Conservation (phyloP, 1,140 invertebrate genomes). For the Halyomorpha halys region DNA sequence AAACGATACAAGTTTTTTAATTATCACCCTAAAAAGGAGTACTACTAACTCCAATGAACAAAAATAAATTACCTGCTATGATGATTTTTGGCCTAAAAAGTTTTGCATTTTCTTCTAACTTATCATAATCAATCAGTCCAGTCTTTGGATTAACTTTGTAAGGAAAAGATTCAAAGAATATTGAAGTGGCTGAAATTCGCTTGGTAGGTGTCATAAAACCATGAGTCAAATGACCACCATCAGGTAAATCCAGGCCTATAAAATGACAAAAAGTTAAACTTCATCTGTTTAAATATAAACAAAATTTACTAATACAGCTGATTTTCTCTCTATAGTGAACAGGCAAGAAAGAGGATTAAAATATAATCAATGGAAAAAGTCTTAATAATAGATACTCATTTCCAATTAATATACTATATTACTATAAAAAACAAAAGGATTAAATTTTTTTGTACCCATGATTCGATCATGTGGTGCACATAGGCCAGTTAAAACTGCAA, state of each 20-base stretch:
- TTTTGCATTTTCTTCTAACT: conserved; percentile 65
- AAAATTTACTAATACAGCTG: no score
- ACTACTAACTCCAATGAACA: background rate
- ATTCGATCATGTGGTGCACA: conserved; percentile 87
- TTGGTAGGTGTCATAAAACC: conserved; percentile 84
- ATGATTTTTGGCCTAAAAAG: conserved; percentile 89
- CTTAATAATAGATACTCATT: no score
- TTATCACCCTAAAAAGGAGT: no score
- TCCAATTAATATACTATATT: no score
- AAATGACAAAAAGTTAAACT: background rate
- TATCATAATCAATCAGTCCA: conserved; percentile 91
- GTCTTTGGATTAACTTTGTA: conserved; percentile 83
- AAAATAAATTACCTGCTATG: conserved; percentile 56
- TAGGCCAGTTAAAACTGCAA: conserved; percentile 86
- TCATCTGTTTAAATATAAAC: no score
- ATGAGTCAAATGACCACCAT: conserved; percentile 94
- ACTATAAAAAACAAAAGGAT: background rate
- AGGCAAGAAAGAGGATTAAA: no score
- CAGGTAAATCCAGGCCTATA: conserved; percentile 71
- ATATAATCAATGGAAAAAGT: no score
- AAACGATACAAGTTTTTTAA: no score
- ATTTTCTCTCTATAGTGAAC: no score
- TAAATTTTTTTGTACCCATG: conserved; percentile 55
- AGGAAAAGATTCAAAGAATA: conserved; percentile 98
- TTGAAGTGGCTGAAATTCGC: conserved; percentile 92